Percentiles rank a stretch among this genome's conserved stretches.
phyloP scores from a whole-genome alignment of 2,797 vertebrate species.

The Kryptopterus vitreolus region DNA sequence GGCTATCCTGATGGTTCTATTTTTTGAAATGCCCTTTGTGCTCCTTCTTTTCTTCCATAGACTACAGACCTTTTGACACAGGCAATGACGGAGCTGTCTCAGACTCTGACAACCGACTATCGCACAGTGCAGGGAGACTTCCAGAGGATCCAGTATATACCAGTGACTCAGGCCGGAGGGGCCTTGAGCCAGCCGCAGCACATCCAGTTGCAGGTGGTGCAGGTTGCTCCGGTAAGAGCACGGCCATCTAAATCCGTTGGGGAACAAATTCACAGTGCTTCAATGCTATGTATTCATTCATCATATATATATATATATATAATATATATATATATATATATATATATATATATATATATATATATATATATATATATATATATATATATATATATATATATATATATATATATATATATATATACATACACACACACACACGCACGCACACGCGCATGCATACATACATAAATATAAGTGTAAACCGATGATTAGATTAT shows the following conservation, averaged over 20 bases:
- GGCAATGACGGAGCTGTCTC: slow-evolving; percentile 97
- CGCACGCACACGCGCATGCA: no score
- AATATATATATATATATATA: no score
- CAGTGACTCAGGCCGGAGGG: slow-evolving; percentile 85
- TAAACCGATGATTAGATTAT: no score
- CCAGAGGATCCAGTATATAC: slow-evolving; percentile 97
- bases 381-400: no score
- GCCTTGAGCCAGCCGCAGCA: slow-evolving; percentile 87
- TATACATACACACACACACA: no score
- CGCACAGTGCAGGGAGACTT: slow-evolving; percentile 90
- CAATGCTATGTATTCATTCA: not conserved
- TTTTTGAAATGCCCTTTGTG: not conserved
- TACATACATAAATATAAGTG: no score
- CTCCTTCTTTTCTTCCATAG: slow-evolving; percentile 65
- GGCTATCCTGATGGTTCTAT: not conserved
- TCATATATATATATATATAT: no score
- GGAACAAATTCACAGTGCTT: not conserved
- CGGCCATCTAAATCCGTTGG: no score
- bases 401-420: no score
- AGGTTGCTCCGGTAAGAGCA: slow-evolving; percentile 87
- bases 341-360: no score
- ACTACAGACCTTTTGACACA: slow-evolving; percentile 96
- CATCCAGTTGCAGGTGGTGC: slow-evolving; percentile 96
- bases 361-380: no score
- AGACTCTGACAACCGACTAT: slow-evolving; percentile 93